Percentiles rank a stretch among this genome's conserved stretches.
phyloP scores from a whole-genome alignment of 2,797 vertebrate species.

The Notoglanidium macrostoma region DNA sequence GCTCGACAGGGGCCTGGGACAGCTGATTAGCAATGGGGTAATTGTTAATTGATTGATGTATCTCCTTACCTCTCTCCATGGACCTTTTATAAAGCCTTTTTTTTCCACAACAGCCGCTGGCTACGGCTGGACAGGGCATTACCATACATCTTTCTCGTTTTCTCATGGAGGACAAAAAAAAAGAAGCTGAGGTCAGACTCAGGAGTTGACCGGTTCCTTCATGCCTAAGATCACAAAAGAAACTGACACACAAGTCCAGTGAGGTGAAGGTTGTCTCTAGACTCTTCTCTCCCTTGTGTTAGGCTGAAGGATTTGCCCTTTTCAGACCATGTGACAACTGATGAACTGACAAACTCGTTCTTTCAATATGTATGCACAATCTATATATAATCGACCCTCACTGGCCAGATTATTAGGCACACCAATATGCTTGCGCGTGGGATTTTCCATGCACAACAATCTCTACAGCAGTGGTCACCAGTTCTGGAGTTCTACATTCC shows the following conservation, averaged over 20 bases:
- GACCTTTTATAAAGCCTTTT: slow-evolving; percentile 72
- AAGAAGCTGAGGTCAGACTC: slow-evolving; percentile 56
- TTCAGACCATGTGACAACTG: slow-evolving; percentile 20
- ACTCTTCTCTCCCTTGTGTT: background rate
- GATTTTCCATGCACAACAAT: background rate
- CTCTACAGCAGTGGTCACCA: too few species aligned
- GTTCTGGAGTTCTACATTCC: too few species aligned
- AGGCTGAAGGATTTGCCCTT: slow-evolving; percentile 43
- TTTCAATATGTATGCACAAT: background rate
- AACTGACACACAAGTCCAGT: slow-evolving; percentile 40
- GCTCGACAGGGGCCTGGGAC: slow-evolving; percentile 72
- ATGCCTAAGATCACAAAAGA: slow-evolving; percentile 47
- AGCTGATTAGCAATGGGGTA: slow-evolving; percentile 83
- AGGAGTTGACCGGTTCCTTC: slow-evolving; percentile 46
- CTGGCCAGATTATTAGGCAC: background rate
- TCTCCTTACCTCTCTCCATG: slow-evolving; percentile 75
- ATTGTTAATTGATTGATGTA: slow-evolving; percentile 85
- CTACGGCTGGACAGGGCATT: slow-evolving; percentile 70
- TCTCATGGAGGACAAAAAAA: slow-evolving; percentile 65
- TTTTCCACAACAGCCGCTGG: slow-evolving; percentile 54
- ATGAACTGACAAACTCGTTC: background rate
- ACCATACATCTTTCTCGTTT: slow-evolving; percentile 68
- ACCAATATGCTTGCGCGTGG: background rate
- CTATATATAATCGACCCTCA: background rate
- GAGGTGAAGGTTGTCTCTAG: slow-evolving; percentile 22